phyloP scores from a whole-genome alignment of 1,140 invertebrate genomes.

The Halictus rubicundus region DNA sequence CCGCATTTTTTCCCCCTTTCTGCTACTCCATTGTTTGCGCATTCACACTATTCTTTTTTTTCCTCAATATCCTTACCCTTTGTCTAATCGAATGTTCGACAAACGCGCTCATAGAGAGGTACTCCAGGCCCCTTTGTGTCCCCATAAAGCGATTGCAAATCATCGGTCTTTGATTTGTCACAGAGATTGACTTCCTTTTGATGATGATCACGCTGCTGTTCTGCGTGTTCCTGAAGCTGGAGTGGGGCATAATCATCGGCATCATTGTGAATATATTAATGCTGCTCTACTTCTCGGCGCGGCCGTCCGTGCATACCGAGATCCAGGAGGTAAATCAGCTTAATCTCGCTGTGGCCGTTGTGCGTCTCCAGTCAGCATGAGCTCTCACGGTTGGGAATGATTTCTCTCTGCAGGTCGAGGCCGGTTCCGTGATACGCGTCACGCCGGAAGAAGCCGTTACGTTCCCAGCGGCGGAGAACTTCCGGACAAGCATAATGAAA shows the following conservation, averaged over 20 bases:
- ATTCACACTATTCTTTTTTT: too few relatives aligned
- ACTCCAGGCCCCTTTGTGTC: too few relatives aligned
- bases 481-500: conserved; percentile 80
- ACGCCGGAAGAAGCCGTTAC: conserved; percentile 82
- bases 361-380: too few relatives aligned
- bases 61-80: too few relatives aligned
- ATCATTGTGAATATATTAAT: conserved; percentile 83
- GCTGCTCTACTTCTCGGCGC: conserved; percentile 84
- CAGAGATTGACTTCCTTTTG: conserved; percentile 84
- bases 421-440: conserved; percentile 76
- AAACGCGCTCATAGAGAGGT: too few relatives aligned
- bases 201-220: conserved; percentile 82
- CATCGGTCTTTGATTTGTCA: conserved; percentile 49
- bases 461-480: conserved; percentile 84
- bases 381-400: neutral
- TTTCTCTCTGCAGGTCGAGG: conserved; percentile 51
- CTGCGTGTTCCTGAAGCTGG: conserved; percentile 84
- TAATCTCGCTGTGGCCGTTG: neutral
- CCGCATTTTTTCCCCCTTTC: too few relatives aligned
- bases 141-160: neutral
- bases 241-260: conserved; percentile 88
- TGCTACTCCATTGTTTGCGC: too few relatives aligned
- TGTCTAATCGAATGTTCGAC: too few relatives aligned
- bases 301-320: conserved; percentile 79
- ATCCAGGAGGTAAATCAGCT: conserved; percentile 68